Evolutionary conservation across 2,113 vertebrate species (phyloP), one percentile per base, ranked within the genome.

Genomic region (Xiphophorus couchianus): DNA sequence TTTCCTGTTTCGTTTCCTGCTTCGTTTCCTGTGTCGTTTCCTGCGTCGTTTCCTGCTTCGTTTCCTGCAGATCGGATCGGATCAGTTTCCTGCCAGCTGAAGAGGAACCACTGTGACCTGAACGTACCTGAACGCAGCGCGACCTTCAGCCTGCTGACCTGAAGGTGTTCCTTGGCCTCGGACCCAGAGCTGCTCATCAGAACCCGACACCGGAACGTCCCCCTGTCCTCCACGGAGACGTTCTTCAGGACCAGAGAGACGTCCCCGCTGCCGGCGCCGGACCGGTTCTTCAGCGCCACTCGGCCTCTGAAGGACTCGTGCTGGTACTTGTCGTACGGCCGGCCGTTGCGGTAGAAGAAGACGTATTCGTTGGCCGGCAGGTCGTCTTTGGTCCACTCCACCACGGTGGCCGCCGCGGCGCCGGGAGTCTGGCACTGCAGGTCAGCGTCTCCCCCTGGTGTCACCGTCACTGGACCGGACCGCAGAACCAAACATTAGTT

Each of bases 281-380:
- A 25, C 25, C 25, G 0, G 25, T 65, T 15, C 0, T 17, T 15
- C 39, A 73, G 71, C 4, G 1, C 2, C 2, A 73, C 71, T 12
- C 71, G 71, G 6, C 71, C 71, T 10, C 29, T 64, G 14, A 73
- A 64, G 17, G 42, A 35, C 4, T 14, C 3, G 33, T 73, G 62
- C 71, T 73, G 71, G 62, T 73, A 73, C 37, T 48, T 51, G 3
- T 73, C 71, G 2, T 64, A 22, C 1, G 71, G 48, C 4, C 71
- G 71, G 0, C 44, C 61, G 29, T 73, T 64, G 14, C 71, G 71
- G 30, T 73, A 73, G 62, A 73, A 51, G 71, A 73, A 73, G 30
- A 73, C 28, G 14, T 51, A 64, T 7, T 54, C 51, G 33, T 65
- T 37, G 0, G 62, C 28, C 4, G 30, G 1, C 22, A 64, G 71